phyloP scores from a whole-genome alignment of 64 coral and sea anemone species.

The Pocillopora verrucosa region DNA sequence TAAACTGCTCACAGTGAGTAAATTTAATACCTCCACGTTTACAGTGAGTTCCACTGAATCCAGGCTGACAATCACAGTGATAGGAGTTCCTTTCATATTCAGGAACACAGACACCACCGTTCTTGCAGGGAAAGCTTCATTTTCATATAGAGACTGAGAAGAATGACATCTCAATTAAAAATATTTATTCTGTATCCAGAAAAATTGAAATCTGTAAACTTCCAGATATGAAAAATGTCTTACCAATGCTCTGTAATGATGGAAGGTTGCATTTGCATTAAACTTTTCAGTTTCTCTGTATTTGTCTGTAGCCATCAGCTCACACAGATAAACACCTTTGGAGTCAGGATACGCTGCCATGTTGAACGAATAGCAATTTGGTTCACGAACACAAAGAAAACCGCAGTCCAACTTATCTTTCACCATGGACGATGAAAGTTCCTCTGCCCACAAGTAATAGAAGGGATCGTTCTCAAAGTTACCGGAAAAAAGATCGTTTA shows the following conservation, averaged over 20 bases:
- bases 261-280: neutral
- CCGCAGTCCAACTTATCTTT: no score
- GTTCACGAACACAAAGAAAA: neutral
- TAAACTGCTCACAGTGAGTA: slow-evolving; percentile 27
- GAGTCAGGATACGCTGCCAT: neutral
- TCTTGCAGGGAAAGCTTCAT: slow-evolving; percentile 8
- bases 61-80: neutral
- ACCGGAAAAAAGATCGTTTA: neutral
- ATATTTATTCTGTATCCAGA: no score
- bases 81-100: neutral
- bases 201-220: neutral
- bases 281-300: neutral
- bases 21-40: neutral
- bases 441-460: neutral
- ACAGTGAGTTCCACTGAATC: neutral
- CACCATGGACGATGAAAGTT: no score
- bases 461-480: neutral
- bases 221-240: neutral
- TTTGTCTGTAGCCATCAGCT: neutral
- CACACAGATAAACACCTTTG: neutral
- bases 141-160: neutral
- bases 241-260: neutral
- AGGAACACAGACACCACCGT: slow-evolving; percentile 12
- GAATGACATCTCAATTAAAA: no score
- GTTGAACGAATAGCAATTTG: neutral